Percentiles rank a stretch among this genome's conserved stretches.
These are phyloP conservation scores for Pampusana beccarii DNA, from an alignment of 2,113 vertebrate species.

Conservation along the genomic window DNA sequence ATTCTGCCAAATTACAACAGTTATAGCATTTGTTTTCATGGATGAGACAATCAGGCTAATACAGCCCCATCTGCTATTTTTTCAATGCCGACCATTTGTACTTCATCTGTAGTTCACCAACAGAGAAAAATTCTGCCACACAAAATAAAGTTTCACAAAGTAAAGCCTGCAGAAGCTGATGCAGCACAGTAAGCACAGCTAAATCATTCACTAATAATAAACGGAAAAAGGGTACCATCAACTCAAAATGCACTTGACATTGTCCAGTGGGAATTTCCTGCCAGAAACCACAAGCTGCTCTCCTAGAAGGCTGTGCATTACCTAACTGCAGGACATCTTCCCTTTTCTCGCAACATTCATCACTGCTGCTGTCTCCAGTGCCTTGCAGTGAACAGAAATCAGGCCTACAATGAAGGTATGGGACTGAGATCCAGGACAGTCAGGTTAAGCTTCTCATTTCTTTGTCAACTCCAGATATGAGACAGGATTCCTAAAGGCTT, in stretches of 20 bases:
- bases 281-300: neutral
- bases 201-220: neutral
- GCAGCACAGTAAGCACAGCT: neutral
- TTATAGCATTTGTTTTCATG: neutral
- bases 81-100: neutral
- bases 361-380: neutral
- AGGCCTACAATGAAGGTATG: neutral
- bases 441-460: neutral
- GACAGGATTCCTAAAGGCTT: neutral
- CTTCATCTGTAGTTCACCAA: neutral
- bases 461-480: neutral
- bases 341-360: neutral
- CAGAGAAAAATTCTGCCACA: neutral
- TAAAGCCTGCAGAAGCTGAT: neutral
- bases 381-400: neutral
- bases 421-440: neutral
- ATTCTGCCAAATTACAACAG: neutral
- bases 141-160: neutral
- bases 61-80: neutral
- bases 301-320: neutral
- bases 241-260: neutral
- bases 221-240: neutral
- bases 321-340: neutral
- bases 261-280: neutral
- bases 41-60: constrained; percentile 6